These are phyloP conservation scores for Circaetus cinerascens DNA, from an alignment of 2,113 vertebrate genomes.

Conservation along the genomic window DNA sequence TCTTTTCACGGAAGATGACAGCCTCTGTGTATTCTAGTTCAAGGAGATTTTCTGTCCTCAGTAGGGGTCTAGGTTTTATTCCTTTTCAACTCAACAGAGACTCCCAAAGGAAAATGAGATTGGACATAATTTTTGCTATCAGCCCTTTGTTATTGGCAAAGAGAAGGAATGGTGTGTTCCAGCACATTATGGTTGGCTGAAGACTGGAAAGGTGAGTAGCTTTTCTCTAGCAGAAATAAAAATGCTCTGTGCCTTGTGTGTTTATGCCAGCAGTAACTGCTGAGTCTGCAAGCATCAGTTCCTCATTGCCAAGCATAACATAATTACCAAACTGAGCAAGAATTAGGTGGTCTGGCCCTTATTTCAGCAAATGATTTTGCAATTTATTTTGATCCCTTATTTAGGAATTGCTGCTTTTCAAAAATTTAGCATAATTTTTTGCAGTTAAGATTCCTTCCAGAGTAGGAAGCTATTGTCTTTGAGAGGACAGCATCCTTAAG, in stretches of 20 bases:
- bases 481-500: neutral
- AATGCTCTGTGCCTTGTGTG: neutral
- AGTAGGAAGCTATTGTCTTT: neutral
- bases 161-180: neutral
- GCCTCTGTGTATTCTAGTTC: neutral
- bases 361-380: neutral
- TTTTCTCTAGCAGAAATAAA: neutral
- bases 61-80: neutral
- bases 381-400: neutral
- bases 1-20: neutral
- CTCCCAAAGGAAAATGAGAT: neutral
- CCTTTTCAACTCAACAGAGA: neutral
- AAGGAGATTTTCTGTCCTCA: conserved; percentile 7
- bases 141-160: neutral
- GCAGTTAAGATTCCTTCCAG: neutral
- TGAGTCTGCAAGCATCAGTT: neutral
- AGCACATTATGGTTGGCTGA: neutral
- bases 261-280: conserved; percentile 9
- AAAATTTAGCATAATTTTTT: neutral
- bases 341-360: neutral
- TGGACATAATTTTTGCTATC: neutral
- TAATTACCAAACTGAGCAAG: neutral
- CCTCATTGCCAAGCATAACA: neutral
- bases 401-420: neutral
- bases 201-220: neutral